Conservation (phyloP, 2,888 invertebrate species). For the Trachelus stipa region DNA sequence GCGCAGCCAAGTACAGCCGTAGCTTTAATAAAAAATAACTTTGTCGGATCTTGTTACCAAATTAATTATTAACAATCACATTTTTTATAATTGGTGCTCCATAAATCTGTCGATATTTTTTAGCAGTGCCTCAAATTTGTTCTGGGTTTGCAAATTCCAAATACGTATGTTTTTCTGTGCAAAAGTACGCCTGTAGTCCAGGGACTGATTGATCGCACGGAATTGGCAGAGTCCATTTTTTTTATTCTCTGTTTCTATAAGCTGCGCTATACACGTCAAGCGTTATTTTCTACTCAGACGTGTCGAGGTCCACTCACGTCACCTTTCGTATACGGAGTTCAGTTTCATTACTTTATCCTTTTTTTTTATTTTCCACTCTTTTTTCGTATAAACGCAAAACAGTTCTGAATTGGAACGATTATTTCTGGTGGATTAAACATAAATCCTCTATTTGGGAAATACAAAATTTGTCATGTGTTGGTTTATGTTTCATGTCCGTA, state of each 20-base stretch:
- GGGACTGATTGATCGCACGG: background rate
- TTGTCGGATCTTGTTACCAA: background rate
- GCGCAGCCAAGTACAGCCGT: background rate
- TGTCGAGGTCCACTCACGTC: background rate
- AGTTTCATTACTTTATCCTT: background rate
- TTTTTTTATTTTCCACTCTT: background rate
- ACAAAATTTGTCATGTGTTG: background rate
- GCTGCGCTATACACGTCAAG: background rate
- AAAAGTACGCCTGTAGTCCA: background rate
- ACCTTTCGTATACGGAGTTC: background rate
- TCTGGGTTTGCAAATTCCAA: background rate
- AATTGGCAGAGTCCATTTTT: background rate
- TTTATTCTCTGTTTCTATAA: background rate
- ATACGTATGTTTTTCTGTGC: background rate
- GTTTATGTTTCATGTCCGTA: background rate
- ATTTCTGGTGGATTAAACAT: background rate
- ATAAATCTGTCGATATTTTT: no score
- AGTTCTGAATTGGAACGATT: background rate
- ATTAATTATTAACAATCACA: no score
- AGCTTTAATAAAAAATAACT: background rate
- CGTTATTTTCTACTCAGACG: background rate
- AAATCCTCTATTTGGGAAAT: background rate
- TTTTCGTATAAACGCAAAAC: background rate
- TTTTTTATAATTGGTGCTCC: no score
- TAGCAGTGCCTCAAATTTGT: no score